Percentiles rank a stretch among this genome's conserved stretches.
Evolutionary conservation across 64 coral and sea anemone species (phyloP).

Genomic region (Actinia tenebrosa): DNA sequence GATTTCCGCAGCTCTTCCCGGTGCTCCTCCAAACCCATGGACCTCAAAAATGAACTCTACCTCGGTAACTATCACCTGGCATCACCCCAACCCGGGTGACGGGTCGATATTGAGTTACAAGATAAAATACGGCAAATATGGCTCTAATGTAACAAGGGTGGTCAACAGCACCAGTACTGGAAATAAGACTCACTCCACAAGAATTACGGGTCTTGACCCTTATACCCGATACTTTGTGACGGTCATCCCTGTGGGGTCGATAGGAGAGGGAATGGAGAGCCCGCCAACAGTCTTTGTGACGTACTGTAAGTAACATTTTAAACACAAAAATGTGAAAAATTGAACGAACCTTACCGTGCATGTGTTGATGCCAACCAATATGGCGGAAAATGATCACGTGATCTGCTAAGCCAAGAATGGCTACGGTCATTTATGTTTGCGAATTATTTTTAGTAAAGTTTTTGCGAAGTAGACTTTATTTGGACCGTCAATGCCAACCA

Average conservation of each 20-base stretch:
- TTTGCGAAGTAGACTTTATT: too few species aligned
- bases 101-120: constrained; percentile 2
- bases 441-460: too few species aligned
- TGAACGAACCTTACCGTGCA: too few species aligned
- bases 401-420: too few species aligned
- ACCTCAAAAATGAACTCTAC: not conserved
- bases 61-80: not conserved
- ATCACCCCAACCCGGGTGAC: not conserved
- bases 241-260: not conserved
- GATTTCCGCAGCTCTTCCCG: not conserved
- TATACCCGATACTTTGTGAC: not conserved
- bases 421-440: too few species aligned
- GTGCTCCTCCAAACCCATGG: not conserved
- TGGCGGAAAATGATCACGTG: not conserved
- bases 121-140: not conserved
- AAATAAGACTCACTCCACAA: not conserved
- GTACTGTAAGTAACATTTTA: not conserved
- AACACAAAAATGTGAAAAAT: too few species aligned
- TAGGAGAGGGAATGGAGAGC: not conserved
- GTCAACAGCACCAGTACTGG: not conserved
- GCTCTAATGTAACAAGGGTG: not conserved
- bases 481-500: too few species aligned
- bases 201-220: not conserved
- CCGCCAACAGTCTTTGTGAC: not conserved
- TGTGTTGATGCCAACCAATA: not conserved